Percentiles rank a stretch among this genome's conserved stretches.
Evolutionary conservation across 2,888 invertebrate species (phyloP).

Genomic region (Petrophora chlorosata): DNA sequence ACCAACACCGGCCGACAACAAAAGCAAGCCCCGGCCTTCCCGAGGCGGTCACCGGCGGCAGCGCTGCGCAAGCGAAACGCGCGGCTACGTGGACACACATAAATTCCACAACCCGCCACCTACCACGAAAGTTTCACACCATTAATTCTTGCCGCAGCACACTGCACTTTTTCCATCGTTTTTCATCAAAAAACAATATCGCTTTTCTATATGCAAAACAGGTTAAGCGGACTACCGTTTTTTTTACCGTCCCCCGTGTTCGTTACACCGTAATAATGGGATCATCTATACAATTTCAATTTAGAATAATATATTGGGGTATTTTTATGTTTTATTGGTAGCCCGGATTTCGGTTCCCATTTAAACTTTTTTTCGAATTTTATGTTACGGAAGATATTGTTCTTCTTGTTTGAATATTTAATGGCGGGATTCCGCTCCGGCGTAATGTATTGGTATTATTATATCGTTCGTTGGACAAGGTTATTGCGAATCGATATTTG

Average conservation of each 20-base stretch:
- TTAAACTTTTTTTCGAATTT: slow-evolving; percentile 79
- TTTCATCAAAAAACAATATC: slow-evolving; percentile 40
- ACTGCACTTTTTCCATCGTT: slow-evolving; percentile 68
- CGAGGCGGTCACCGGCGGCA: slow-evolving; percentile 19
- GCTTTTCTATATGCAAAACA: slow-evolving; percentile 76
- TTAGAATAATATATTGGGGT: slow-evolving; percentile 72
- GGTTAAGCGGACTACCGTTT: slow-evolving; percentile 25
- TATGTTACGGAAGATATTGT: slow-evolving; percentile 79
- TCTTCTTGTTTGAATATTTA: slow-evolving; percentile 43
- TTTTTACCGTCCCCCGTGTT: slow-evolving; percentile 47
- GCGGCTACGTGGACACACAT: slow-evolving; percentile 62
- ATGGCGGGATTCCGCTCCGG: slow-evolving; percentile 39
- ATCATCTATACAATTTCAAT: slow-evolving; percentile 73
- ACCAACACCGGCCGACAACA: slow-evolving; percentile 1
- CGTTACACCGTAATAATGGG: slow-evolving; percentile 67
- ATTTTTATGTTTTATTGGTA: slow-evolving; percentile 75
- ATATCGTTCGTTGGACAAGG: slow-evolving; percentile 31
- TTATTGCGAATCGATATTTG: slow-evolving; percentile 19
- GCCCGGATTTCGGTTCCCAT: slow-evolving; percentile 68
- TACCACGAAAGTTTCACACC: slow-evolving; percentile 72
- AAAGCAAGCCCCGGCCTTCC: slow-evolving; percentile 24
- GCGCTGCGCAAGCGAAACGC: slow-evolving; percentile 33
- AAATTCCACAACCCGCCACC: slow-evolving; percentile 57
- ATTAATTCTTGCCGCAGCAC: slow-evolving; percentile 77
- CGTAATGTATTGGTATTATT: slow-evolving; percentile 49